Conservation (phyloP, 2,113 vertebrate genomes). For the Sander vitreus region DNA sequence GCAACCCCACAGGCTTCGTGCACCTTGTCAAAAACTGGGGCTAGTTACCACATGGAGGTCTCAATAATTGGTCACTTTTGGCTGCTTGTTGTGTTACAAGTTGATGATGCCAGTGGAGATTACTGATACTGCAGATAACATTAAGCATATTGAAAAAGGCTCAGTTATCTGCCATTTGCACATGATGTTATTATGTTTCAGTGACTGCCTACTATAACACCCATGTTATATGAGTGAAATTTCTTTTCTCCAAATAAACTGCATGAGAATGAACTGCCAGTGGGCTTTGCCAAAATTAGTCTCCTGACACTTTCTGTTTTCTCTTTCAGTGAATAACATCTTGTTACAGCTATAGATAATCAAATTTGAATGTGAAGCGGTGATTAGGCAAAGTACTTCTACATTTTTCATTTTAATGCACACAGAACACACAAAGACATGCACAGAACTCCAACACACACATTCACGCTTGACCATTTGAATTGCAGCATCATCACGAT, state of each 20-base stretch:
- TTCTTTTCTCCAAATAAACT: neutral
- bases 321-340: slow-evolving; percentile 43
- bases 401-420: slow-evolving; percentile 44
- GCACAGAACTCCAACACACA: neutral
- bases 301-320: slow-evolving; percentile 44
- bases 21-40: neutral
- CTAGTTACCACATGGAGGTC: neutral
- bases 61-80: neutral
- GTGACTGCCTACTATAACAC: neutral
- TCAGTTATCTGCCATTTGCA: neutral
- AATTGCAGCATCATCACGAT: slow-evolving; percentile 19
- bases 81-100: neutral
- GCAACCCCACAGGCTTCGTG: neutral
- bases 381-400: slow-evolving; percentile 33
- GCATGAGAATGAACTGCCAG: slow-evolving; percentile 9
- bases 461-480: slow-evolving; percentile 24
- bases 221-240: neutral
- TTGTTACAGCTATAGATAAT: slow-evolving; percentile 46
- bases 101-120: neutral
- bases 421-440: neutral
- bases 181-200: neutral
- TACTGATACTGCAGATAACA: neutral
- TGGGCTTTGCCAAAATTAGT: slow-evolving; percentile 24
- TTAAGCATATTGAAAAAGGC: neutral
- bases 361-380: slow-evolving; percentile 36